Base-by-base conservation (phyloP, 1,140 invertebrate species). In the Charaxes varanes region DNA sequence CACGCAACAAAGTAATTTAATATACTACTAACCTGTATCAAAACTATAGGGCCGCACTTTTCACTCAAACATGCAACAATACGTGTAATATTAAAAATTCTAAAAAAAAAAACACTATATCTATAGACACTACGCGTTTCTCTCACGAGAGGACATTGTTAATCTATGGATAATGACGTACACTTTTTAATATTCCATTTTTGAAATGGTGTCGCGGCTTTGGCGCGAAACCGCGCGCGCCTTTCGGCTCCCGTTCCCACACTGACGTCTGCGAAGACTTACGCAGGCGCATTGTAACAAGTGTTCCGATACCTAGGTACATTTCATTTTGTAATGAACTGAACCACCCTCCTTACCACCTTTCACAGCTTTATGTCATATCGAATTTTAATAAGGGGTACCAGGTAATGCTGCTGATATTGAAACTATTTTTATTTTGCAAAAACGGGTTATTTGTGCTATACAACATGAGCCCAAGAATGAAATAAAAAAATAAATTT, bases 1-100 rank as follows among this genome's bases (percentile, higher is more conserved):
- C 70, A 80, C 72, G 76, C 76, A 64, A 80, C 54, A 50, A 50
- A 59, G 62, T 67, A 68, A 74, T 80, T 74, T 60, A 65, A 71
- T 73, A 53, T 63, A 78, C 68, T 26, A 68, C 68, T 26, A 68
- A 79, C 71, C 74, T 79, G 51, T 62, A 55, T 69, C 41, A 56
- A 48, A 62, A 62, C 47, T 44, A 31, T 53, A 53, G 42, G 45
- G 50, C 41, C 40, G 41, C 41, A 51, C 45, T 57, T 50, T 56
- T 38, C 42, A 48, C 48, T 44, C 37, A 40, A 26, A 47, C 42
- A 59, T 55, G 43, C 47, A 35, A 61, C 47, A 57, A 45, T 34
- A 72, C 69, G n/a, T 57, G 50, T 50, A 36, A 31, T 55, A 53
- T 59, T 54, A 64, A 76, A 72, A 63, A 69, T 63, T 64, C 47